phyloP scores from a whole-genome alignment of 1,140 invertebrate species.

The Polypedilum vanderplanki region DNA sequence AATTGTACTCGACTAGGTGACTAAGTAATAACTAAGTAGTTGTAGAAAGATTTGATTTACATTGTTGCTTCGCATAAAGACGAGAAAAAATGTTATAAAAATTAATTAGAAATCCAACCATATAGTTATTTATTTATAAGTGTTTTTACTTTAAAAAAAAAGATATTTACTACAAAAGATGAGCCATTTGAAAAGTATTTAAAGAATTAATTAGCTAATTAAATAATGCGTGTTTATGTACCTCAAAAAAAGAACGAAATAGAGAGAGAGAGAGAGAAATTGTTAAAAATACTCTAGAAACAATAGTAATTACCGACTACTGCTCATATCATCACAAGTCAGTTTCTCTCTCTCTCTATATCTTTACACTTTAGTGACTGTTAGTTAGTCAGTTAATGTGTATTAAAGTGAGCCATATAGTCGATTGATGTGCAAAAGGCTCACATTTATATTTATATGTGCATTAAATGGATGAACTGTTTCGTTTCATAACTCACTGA shows the following conservation, averaged over 20 bases:
- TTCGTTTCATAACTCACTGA: constrained; percentile 27
- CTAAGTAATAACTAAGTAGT: no score
- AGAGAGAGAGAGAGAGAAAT: neutral
- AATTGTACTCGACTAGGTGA: no score
- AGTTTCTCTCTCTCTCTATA: neutral
- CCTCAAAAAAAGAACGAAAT: neutral
- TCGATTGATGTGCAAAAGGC: constrained; percentile 16
- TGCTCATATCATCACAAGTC: neutral
- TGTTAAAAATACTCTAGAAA: constrained; percentile 8
- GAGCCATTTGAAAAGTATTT: neutral
- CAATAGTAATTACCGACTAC: neutral
- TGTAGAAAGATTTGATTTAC: neutral
- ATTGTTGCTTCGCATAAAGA: neutral
- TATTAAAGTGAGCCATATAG: constrained; percentile 11
- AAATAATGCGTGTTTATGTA: constrained; percentile 27
- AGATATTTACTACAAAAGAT: neutral
- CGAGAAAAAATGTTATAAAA: neutral
- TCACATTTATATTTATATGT: neutral
- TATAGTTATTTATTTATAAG: neutral
- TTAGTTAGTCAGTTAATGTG: neutral
- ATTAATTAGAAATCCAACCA: constrained; percentile 17
- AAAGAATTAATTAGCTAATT: constrained; percentile 28
- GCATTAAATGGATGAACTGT: constrained; percentile 26
- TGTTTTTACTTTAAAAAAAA: neutral
- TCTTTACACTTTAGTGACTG: no score